Evolutionary conservation across 2,888 invertebrate genomes (phyloP), one percentile per base, ranked within the genome.

Genomic region (Agrotis clavis): DNA sequence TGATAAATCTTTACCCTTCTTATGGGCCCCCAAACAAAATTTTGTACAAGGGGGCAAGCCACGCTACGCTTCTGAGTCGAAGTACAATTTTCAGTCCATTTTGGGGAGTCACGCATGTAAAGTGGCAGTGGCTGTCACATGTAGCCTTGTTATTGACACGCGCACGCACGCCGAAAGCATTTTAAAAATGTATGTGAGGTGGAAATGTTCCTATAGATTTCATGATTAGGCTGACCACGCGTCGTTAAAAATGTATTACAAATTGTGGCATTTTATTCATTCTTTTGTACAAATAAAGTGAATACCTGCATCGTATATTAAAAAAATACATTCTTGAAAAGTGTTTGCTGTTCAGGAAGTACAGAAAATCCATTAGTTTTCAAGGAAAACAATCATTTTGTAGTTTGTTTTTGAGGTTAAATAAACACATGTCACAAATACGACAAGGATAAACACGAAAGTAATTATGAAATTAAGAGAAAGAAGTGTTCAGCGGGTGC

Each of bases 391-490:
- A 62, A 68, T 67, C n/a, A 61, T 60, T 30, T 71, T 71, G 25
- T 50, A 68, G 66, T 54, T 71, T 61, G 35, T 71, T 71, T 74
- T 73, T 35, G 51, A 54, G 47, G 35, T 21, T 61, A 81, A 68
- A 74, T 71, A 69, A 78, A 82, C 71, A 77, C 56, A 82, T 80
- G 76, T 74, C 76, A 70, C 81, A 74, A 60, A 72, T 70, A 76
- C 64, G 84, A 83, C 81, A 83, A 83, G 79, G 79, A 79, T 80
- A 79, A 86, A 84, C 79, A 83, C 66, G 47, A 59, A 74, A 81
- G 86, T 87, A 89, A 89, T 90, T 88, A 87, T 82, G 81, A 85
- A 86, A 87, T 83, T 79, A 80, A 79, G 71, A 70, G 79, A 82
- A 81, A 85, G 74, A 84, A 81, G 84, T 74, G 75, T 61, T 75